A percentile compares a stretch with the other conserved stretches of the same genome.
Evolutionary conservation across 2,113 vertebrate species (phyloP).

Genomic region (Atlantisia rogersi): DNA sequence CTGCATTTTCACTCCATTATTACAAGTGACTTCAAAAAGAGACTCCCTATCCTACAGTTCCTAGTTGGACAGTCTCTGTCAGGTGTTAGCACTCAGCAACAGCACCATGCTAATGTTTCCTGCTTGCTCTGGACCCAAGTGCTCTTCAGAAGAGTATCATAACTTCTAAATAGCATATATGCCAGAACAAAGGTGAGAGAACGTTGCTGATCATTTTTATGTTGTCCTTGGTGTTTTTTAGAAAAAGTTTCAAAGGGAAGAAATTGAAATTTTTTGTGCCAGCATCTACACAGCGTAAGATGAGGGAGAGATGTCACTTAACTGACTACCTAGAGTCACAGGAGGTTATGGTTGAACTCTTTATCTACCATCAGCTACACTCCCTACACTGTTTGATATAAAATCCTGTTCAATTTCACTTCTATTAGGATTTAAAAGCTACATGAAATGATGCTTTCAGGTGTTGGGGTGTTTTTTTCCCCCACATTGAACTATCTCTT

Average conservation of each 20-base stretch:
- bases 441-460: neutral
- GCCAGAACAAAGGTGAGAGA: neutral
- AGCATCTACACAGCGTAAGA: neutral
- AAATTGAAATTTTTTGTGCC: neutral
- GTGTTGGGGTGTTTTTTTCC: neutral
- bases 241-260: neutral
- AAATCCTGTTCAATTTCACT: neutral
- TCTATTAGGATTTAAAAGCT: neutral
- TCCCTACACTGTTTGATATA: neutral
- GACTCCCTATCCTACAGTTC: neutral
- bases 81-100: neutral
- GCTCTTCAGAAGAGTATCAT: neutral
- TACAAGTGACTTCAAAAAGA: neutral
- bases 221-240: neutral
- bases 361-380: neutral
- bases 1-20: neutral
- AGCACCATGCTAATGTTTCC: neutral
- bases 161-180: neutral
- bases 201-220: neutral
- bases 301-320: neutral
- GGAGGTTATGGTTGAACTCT: neutral
- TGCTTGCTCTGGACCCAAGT: neutral
- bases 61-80: neutral
- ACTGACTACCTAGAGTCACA: neutral
- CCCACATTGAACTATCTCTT: neutral